Percentiles rank a stretch among this genome's conserved stretches.
These are phyloP conservation scores for Caranx melampygus DNA, from an alignment of 2,113 vertebrate species.

Conservation along the genomic window DNA sequence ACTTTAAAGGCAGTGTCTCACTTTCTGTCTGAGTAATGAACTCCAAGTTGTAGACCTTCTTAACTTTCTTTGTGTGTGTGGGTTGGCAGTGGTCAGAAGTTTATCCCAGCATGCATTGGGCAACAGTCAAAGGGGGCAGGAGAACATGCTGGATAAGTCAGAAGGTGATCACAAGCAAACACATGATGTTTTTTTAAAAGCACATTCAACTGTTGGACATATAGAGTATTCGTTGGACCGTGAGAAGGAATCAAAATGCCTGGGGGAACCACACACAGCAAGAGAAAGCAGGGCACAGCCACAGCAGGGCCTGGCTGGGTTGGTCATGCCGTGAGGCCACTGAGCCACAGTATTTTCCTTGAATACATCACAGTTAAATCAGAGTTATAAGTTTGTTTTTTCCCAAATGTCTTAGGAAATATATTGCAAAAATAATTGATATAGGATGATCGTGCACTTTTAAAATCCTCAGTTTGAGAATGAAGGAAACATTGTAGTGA, in stretches of 20 bases:
- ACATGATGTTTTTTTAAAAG: slow-evolving; percentile 6
- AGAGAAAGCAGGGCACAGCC: neutral
- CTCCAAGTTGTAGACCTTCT: neutral
- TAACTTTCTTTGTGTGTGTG: neutral
- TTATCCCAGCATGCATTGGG: neutral
- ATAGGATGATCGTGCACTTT: no score
- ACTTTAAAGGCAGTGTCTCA: neutral
- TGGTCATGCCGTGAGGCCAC: neutral
- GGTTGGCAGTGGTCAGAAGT: neutral
- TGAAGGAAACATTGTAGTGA: no score
- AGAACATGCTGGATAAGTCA: neutral
- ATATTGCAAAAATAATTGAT: no score
- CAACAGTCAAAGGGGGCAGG: neutral
- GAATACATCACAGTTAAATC: neutral
- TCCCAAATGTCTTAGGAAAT: no score
- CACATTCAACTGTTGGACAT: slow-evolving; percentile 17
- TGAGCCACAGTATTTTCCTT: neutral
- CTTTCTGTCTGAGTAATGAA: neutral
- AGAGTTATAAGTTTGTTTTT: neutral
- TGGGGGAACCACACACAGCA: neutral
- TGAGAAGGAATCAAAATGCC: slow-evolving; percentile 17
- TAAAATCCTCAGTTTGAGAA: no score
- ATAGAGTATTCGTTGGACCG: slow-evolving; percentile 3
- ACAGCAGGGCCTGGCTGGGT: neutral
- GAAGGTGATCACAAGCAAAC: neutral